Conservation (phyloP, 2,113 vertebrate species). For the Gasterosteus nipponicus region DNA sequence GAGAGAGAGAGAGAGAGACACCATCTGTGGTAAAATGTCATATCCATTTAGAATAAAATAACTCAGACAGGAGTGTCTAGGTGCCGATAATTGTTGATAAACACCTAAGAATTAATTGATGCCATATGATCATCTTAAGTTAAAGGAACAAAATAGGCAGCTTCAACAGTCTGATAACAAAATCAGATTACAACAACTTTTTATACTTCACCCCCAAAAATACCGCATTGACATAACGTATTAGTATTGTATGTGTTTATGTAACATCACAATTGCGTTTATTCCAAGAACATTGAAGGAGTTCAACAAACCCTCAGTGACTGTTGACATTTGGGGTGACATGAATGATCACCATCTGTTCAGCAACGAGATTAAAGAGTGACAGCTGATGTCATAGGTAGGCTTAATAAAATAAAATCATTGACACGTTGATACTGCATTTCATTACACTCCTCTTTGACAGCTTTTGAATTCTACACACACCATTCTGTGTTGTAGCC, state of each 20-base stretch:
- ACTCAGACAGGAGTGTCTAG: not conserved
- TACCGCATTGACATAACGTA: not conserved
- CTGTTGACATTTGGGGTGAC: slow-evolving; percentile 25
- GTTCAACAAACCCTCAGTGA: not conserved
- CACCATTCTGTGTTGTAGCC: not conserved
- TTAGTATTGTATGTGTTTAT: slow-evolving; percentile 48
- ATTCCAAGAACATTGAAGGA: slow-evolving; percentile 11
- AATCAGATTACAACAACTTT: not conserved
- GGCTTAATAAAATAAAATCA: slow-evolving; percentile 10
- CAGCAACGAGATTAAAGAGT: not conserved
- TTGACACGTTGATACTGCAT: slow-evolving; percentile 1
- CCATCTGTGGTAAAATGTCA: not conserved
- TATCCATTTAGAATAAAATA: not conserved
- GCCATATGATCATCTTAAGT: not conserved
- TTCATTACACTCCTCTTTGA: not conserved
- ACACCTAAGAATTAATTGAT: not conserved
- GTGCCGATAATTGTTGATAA: no score
- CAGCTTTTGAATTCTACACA: slow-evolving; percentile 6
- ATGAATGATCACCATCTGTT: slow-evolving; percentile 1
- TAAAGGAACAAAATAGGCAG: not conserved
- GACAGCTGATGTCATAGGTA: not conserved
- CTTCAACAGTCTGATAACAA: not conserved
- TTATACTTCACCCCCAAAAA: not conserved
- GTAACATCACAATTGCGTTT: slow-evolving; percentile 36
- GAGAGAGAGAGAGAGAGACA: not conserved